These are phyloP conservation scores for Trachelipus rathkii DNA, from an alignment of 1,140 invertebrate species.

Conservation along the genomic window DNA sequence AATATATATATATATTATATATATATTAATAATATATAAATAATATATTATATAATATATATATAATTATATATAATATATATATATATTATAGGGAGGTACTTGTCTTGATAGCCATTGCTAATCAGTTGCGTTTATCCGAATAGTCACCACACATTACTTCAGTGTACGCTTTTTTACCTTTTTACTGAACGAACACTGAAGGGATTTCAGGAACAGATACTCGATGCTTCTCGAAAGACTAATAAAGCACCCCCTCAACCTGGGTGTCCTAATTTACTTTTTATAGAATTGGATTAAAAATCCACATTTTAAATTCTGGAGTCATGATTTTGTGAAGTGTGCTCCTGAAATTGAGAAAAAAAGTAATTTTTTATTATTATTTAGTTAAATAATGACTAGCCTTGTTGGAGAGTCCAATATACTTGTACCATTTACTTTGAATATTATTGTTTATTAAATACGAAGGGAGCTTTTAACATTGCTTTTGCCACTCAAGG, in stretches of 20 bases:
- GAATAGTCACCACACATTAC: constrained; percentile 99
- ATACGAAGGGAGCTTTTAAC: no score
- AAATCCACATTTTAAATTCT: constrained; percentile 97
- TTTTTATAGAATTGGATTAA: constrained; percentile 98
- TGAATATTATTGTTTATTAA: no score
- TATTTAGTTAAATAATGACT: no score
- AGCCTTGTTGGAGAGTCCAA: no score
- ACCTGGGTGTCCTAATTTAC: constrained; percentile 96
- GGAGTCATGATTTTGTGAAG: constrained; percentile 97
- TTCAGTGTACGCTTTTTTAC: constrained; percentile 93
- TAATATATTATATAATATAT: no score
- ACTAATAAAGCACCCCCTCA: constrained; percentile 96
- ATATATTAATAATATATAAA: no score
- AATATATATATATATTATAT: no score
- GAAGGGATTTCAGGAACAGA: constrained; percentile 88
- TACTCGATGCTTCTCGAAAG: constrained; percentile 84
- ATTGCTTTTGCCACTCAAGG: no score
- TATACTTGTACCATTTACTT: no score
- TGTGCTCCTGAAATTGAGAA: constrained; percentile 98
- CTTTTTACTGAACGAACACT: constrained; percentile 95
- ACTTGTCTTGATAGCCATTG: constrained; percentile 97
- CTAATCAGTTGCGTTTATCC: constrained; percentile 98
- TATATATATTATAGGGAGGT: constrained; percentile 59
- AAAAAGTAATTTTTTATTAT: constrained; percentile 57
- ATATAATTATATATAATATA: no score